Base-by-base conservation (phyloP, 1,140 invertebrate species). In the Bacillus rossius region DNA sequence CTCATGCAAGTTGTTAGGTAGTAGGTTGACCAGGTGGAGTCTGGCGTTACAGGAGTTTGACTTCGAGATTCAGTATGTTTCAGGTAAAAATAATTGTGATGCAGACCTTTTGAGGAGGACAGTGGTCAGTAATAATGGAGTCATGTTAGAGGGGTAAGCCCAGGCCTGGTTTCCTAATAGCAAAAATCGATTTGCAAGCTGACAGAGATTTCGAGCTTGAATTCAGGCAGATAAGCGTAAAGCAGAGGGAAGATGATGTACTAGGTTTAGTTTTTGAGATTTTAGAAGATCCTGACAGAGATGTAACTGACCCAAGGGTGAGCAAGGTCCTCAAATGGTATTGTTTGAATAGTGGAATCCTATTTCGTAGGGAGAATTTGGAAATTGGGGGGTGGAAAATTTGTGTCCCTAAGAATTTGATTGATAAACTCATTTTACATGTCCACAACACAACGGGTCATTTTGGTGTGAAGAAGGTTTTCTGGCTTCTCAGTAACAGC, bases 11-110 rank as follows among this genome's bases (percentile, higher is more conserved):
- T 71, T 2, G 65, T 59, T 1, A 72, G 70, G 41, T 41, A 68
- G 69, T 14, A 57, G 77, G 41, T 54, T 80, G 13, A 71, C 73
- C 0, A 55, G 76, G 25, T 81, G 77, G 77, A 42, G 59, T 29
- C 13, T 78, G 8, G 25, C 60, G 38, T 48, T 80, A 1, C 72
- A 75, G 62, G 63, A 64, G 8, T 77, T 71, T 60, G 61, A 73
- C 40, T 73, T 75, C 49, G 55, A 71, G 8, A 64, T 79, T 1
- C 51, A 61, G 3, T 69, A 75, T 57, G 40, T 71, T 41, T 68
- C 66, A 22, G 75, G 74, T 3, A 64, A 57, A n/a, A 20, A 62
- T 3, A 68, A 75, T 48, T 25, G 57, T 1, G 70, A 73, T 16
- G 67, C 71, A 2, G 72, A 76, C 61, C 66, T 45, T 5, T 13